Evolutionary conservation across 2,888 invertebrate species (phyloP).

Genomic region (Harmothoe impar): DNA sequence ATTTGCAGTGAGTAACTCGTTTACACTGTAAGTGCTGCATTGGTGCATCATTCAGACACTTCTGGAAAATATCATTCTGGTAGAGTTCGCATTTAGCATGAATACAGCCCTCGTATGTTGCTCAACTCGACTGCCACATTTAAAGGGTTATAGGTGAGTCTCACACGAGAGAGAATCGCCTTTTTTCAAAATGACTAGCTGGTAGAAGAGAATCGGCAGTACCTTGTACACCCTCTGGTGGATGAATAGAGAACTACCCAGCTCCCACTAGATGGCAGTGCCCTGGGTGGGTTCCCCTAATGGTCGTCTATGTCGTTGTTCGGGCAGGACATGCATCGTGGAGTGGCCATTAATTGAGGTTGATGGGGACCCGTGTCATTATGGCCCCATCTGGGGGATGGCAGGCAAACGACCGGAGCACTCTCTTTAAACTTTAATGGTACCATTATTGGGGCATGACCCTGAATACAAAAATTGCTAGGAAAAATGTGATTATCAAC

Average conservation of each 20-base stretch:
- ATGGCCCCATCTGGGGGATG: not conserved
- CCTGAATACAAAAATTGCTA: not conserved
- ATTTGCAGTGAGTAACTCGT: no score
- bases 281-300: slow-evolving; percentile 1
- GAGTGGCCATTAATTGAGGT: slow-evolving; percentile 34
- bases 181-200: no score
- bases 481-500: not conserved
- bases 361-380: slow-evolving; percentile 2
- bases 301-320: slow-evolving; percentile 2
- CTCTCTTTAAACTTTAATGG: slow-evolving; percentile 48
- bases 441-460: not conserved
- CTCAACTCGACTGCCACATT: no score
- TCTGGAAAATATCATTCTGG: no score
- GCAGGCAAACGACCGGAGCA: not conserved
- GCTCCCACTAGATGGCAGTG: not conserved
- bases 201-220: no score
- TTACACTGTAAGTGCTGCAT: no score
- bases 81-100: no score
- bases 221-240: no score
- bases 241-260: not conserved
- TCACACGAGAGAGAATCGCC: no score
- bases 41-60: no score
- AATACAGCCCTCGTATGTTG: no score
- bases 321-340: not conserved
- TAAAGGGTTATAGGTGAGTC: no score